Percentiles rank a stretch among this genome's conserved stretches.
phyloP scores from a whole-genome alignment of 2,113 vertebrate genomes.

The Siphamia tubifer region DNA sequence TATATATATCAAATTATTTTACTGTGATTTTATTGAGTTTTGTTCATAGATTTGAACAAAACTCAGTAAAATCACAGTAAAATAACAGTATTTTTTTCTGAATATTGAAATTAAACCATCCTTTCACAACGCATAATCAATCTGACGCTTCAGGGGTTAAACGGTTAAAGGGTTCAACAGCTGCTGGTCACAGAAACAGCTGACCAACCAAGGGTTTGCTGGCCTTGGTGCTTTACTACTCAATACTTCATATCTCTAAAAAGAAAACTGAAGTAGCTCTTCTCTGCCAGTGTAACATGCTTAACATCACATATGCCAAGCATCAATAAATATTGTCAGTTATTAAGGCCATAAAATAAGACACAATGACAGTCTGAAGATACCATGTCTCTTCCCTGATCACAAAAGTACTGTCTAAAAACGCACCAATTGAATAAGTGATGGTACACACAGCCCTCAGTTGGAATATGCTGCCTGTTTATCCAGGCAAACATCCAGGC shows the following conservation, averaged over 20 bases:
- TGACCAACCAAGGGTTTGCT: neutral
- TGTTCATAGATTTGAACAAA: too few species aligned
- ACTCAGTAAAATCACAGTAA: too few species aligned
- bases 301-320: neutral
- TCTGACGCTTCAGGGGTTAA: too few species aligned
- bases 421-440: slow-evolving; percentile 30
- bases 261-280: neutral
- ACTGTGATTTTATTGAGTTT: too few species aligned
- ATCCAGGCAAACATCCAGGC: slow-evolving; percentile 47
- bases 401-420: slow-evolving; percentile 5
- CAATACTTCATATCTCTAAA: neutral
- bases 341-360: slow-evolving; percentile 1
- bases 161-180: too few species aligned
- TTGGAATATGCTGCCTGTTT: slow-evolving; percentile 31
- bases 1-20: too few species aligned
- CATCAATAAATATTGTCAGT: neutral
- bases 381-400: slow-evolving; percentile 1
- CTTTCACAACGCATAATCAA: too few species aligned
- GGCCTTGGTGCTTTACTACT: neutral
- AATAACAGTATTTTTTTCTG: too few species aligned
- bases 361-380: neutral
- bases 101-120: too few species aligned
- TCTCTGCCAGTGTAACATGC: neutral
- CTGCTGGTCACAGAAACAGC: neutral
- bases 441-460: slow-evolving; percentile 22